These are phyloP conservation scores for Dryobates pubescens DNA, from an alignment of 2,797 vertebrate genomes.

Conservation along the genomic window DNA sequence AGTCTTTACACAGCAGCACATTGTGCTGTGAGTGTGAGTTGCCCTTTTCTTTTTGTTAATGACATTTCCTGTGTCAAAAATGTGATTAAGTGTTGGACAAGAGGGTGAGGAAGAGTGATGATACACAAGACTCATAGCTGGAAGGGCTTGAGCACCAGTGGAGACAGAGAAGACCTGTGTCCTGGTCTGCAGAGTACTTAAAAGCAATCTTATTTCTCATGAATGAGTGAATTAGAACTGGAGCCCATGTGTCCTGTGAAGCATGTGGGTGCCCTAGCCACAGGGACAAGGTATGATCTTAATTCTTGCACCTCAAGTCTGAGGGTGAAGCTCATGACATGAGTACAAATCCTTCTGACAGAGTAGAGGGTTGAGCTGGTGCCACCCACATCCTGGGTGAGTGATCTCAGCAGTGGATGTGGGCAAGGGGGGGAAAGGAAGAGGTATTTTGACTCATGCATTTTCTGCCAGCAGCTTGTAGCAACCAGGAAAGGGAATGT, in stretches of 20 bases:
- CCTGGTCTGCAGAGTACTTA: neutral
- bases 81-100: neutral
- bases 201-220: neutral
- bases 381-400: constrained; percentile 26
- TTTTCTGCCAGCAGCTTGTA: neutral
- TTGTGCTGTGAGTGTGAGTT: neutral
- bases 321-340: neutral
- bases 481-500: neutral
- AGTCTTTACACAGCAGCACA: neutral
- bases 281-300: neutral
- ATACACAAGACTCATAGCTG: neutral
- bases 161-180: neutral
- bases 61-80: neutral
- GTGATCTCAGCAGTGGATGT: neutral
- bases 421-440: neutral
- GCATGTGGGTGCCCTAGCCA: neutral
- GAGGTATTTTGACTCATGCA: neutral
- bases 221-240: neutral
- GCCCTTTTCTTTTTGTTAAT: neutral
- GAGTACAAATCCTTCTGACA: neutral
- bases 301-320: neutral
- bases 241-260: neutral
- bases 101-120: neutral
- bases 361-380: constrained; percentile 22
- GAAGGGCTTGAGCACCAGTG: neutral